Evolutionary conservation across 1,140 invertebrate species (phyloP).

Genomic region (Drosophila pandora): DNA sequence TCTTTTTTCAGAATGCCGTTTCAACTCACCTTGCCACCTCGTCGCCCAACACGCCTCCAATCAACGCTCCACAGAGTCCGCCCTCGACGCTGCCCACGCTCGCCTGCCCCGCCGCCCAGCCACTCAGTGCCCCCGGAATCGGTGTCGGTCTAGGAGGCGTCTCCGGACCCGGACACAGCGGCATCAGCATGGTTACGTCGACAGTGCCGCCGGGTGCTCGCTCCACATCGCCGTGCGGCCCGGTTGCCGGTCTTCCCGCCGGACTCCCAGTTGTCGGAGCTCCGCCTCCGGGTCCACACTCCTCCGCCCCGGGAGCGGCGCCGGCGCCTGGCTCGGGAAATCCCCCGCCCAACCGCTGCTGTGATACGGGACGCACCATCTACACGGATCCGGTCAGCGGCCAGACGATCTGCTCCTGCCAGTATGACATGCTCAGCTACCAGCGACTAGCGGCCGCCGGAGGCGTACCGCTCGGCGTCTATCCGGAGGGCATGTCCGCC

Average conservation of each 20-base stretch:
- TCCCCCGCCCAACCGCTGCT: conserved; percentile 88
- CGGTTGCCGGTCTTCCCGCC: conserved; percentile 83
- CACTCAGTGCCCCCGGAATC: conserved; percentile 46
- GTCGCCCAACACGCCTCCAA: conserved; percentile 77
- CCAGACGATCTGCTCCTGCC: conserved; percentile 96
- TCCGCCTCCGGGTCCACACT: conserved; percentile 53
- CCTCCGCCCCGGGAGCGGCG: conserved; percentile 63
- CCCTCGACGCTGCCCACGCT: conserved; percentile 52
- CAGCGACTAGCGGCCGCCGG: conserved; percentile 90
- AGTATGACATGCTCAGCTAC: conserved; percentile 92
- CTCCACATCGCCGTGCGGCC: conserved; percentile 85
- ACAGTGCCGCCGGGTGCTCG: conserved; percentile 85
- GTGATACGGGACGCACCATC: conserved; percentile 95
- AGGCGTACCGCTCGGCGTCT: conserved; percentile 88
- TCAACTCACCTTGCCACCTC: conserved; percentile 83
- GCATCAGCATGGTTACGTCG: conserved; percentile 79
- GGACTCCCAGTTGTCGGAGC: conserved; percentile 49
- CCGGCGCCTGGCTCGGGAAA: conserved; percentile 52
- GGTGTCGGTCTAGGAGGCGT: conserved; percentile 1
- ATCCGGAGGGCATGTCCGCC: conserved; percentile 89
- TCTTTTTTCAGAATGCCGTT: conserved; percentile 78
- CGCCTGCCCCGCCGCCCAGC: conserved; percentile 50
- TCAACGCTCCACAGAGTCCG: conserved; percentile 72
- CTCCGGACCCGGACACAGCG: conserved; percentile 49
- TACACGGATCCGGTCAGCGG: conserved; percentile 96